Conservation (phyloP, 1,140 invertebrate genomes). For the Zaprionus lachaisei region DNA sequence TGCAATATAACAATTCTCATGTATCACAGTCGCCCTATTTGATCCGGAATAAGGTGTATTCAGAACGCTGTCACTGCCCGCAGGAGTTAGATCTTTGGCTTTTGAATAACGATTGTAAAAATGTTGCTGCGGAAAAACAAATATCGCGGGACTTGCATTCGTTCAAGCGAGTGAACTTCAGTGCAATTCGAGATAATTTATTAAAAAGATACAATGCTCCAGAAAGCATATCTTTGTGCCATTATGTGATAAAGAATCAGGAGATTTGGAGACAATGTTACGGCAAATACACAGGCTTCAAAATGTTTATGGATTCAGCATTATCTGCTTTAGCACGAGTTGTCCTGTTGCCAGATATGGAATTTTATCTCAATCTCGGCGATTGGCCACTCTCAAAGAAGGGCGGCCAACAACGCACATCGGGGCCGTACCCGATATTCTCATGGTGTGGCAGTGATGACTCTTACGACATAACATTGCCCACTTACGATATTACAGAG, state of each 20-base stretch:
- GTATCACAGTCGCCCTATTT: constrained; percentile 89
- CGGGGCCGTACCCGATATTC: constrained; percentile 91
- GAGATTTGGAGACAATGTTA: constrained; percentile 95
- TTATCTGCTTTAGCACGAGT: constrained; percentile 93
- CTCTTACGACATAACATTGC: constrained; percentile 95
- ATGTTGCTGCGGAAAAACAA: constrained; percentile 87
- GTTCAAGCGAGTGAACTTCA: constrained; percentile 91
- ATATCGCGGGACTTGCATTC: constrained; percentile 90
- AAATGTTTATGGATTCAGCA: constrained; percentile 97
- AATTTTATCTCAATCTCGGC: constrained; percentile 97
- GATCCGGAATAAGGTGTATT: constrained; percentile 89
- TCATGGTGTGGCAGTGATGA: constrained; percentile 97
- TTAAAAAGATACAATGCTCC: constrained; percentile 88
- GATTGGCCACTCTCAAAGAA: constrained; percentile 95
- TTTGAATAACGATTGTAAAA: constrained; percentile 88
- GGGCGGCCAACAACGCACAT: constrained; percentile 83
- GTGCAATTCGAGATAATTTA: constrained; percentile 87
- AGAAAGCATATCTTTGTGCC: constrained; percentile 93
- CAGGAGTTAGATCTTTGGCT: constrained; percentile 88
- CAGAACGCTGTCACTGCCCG: constrained; percentile 95
- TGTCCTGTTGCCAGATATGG: constrained; percentile 93
- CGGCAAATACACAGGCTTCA: constrained; percentile 97
- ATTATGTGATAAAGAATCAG: constrained; percentile 95
- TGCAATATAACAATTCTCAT: constrained; percentile 89
- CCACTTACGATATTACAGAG: constrained; percentile 98